A percentile compares a stretch with the other conserved stretches of the same genome.
phyloP scores from a whole-genome alignment of 2,888 invertebrate species.

The Eubasilissa splendida region DNA sequence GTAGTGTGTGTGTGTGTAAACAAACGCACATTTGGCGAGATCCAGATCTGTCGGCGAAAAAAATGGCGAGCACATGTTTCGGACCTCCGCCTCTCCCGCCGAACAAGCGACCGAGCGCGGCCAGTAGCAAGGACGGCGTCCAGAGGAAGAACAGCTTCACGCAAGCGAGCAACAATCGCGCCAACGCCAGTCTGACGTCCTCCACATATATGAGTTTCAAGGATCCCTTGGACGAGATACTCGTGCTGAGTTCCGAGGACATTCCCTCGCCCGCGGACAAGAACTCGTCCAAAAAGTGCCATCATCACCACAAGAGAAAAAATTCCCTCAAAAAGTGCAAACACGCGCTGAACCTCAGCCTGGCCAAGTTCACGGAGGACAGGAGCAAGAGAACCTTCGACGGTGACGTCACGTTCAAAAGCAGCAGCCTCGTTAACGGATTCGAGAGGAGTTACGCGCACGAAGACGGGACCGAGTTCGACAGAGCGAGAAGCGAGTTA shows the following conservation, averaged over 20 bases:
- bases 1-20: slow-evolving; percentile 8
- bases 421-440: slow-evolving; percentile 55
- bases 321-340: slow-evolving; percentile 57
- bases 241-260: slow-evolving; percentile 70
- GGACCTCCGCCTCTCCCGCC: slow-evolving; percentile 75
- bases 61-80: slow-evolving; percentile 73
- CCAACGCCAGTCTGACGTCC: slow-evolving; percentile 57
- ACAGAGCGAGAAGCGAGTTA: slow-evolving; percentile 40
- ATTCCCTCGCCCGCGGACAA: slow-evolving; percentile 55
- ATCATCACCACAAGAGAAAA: slow-evolving; percentile 56
- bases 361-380: slow-evolving; percentile 55
- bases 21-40: slow-evolving; percentile 39
- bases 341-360: slow-evolving; percentile 55
- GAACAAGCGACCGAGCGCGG: slow-evolving; percentile 64
- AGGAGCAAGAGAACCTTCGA: slow-evolving; percentile 44
- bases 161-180: slow-evolving; percentile 31
- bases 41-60: slow-evolving; percentile 20
- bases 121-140: slow-evolving; percentile 47
- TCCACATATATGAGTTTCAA: slow-evolving; percentile 70
- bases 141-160: slow-evolving; percentile 54
- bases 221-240: slow-evolving; percentile 67
- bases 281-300: slow-evolving; percentile 49
- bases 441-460: slow-evolving; percentile 51
- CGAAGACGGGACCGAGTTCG: slow-evolving; percentile 59
- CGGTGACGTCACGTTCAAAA: slow-evolving; percentile 51